Base-by-base conservation (phyloP, 2,113 vertebrate genomes). In the Rhinogobius similis region DNA sequence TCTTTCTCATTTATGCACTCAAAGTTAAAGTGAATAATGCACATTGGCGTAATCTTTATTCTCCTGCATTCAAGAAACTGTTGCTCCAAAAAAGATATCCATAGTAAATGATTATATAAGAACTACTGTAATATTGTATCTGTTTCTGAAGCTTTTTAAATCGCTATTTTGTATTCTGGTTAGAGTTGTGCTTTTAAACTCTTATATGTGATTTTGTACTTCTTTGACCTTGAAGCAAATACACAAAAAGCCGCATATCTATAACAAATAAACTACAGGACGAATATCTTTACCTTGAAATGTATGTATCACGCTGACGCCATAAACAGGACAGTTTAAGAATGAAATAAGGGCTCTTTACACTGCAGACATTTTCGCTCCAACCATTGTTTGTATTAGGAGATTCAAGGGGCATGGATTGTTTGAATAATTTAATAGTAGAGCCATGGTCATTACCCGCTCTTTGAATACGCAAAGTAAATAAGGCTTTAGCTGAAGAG, bases 341-440 rank as follows among this genome's bases (percentile, higher is more conserved):
- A 1, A 66, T 18, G 27, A 62, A 50, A 39, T 48, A 58, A 21
- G 29, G 27, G 46, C 26, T 21, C n/a, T 50, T 75, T 21, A 66
- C 62, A 67, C 11, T 20, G 24, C 6, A 32, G 10, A 76, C 20
- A 43, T 71, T 77, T 71, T 55, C 29, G 12, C 67, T 82, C 58
- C 48, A 65, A 68, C 76, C 12, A 27, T 64, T 58, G 61, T 72
- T 44, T 23, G 14, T 26, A 32, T 72, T 39, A 50, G 29, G 61
- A 26, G 39, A 66, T 68, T 44, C 50, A n/a, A 1, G 18, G 27
- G 43, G 61, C 43, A 67, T 27, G 5, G 32, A 67, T 65, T 27
- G n/a, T 65, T 74, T 74, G 52, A 81, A 76, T 73, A 67, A 65
- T 72, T 71, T 68, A 73, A 65, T 43, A 59, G 41, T 44, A 4